Base-by-base conservation (phyloP, 2,113 vertebrate species). In the Danionella cerebrum region DNA sequence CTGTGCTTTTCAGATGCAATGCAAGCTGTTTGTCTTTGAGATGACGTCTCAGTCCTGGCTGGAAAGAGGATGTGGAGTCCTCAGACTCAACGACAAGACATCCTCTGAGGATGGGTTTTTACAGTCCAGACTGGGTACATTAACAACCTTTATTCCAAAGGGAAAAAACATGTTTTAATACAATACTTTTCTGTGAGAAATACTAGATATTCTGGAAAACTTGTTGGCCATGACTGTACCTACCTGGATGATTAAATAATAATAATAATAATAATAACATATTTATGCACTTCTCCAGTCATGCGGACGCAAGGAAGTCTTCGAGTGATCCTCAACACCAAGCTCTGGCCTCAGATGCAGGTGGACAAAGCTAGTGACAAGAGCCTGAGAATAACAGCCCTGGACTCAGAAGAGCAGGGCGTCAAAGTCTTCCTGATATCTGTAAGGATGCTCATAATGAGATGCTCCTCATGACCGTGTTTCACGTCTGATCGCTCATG, bases 331-430 rank as follows among this genome's bases (percentile, higher is more conserved):
- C 87, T 98, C 73, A 98, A 98, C 83, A 98, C 96, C 74, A 98
- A 98, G 82, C 90, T 98, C 14, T 98, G 96, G 96, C 87, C 96
- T 5, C 95, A 95, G 86, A 98, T 98, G 96, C 96, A 98, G 81
- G 93, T 98, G 0, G 96, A 98, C 79, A 98, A 98, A 85, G 94
- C 95, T 83, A 97, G 96, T 2, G 96, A 98, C 80, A 98, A 97
- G 82, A 95, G 95, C 48, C 90, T 98, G 76, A 89, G 96, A 39
- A 90, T 98, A 86, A 98, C 95, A 0, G 96, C 96, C 76, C 94
- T 94, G 86, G 96, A 98, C 79, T 91, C 95, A 1, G 96, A 98
- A 84, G 95, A 97, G 88, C 95, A 98, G 80, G 95, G 93, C 0
- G 92, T 98, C 64, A 98, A 97, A 84, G 96, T 98, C 71, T 98